Evolutionary conservation across 2,113 vertebrate species (phyloP).

Genomic region (Leucoraja erinaceus): DNA sequence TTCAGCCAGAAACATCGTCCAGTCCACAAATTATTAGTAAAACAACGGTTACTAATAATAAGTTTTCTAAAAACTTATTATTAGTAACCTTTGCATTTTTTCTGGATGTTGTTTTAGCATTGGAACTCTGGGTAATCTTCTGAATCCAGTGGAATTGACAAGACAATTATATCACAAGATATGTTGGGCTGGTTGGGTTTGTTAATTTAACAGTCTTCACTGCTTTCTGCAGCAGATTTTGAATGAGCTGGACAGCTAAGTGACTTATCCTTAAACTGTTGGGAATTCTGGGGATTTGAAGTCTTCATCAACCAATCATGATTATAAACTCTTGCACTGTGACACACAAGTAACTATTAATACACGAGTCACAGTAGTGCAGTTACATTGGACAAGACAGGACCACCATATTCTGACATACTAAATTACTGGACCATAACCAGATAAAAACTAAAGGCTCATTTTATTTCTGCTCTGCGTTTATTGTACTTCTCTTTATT

Average conservation of each 20-base stretch:
- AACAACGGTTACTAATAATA: no score
- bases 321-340: not conserved
- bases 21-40: no score
- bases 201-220: not conserved
- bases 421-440: not conserved
- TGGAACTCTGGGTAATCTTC: not conserved
- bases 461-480: not conserved
- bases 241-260: not conserved
- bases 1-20: no score
- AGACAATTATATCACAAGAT: not conserved
- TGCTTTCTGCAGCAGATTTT: not conserved
- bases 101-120: not conserved
- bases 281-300: not conserved
- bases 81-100: no score
- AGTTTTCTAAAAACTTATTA: no score
- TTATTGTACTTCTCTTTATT: no score
- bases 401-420: not conserved
- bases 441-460: not conserved
- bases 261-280: not conserved
- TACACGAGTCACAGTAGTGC: not conserved
- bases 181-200: not conserved
- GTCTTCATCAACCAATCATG: not conserved
- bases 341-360: not conserved
- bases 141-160: not conserved
- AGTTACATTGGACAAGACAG: not conserved